Conservation (phyloP, 2,113 vertebrate genomes). For the Sula dactylatra region DNA sequence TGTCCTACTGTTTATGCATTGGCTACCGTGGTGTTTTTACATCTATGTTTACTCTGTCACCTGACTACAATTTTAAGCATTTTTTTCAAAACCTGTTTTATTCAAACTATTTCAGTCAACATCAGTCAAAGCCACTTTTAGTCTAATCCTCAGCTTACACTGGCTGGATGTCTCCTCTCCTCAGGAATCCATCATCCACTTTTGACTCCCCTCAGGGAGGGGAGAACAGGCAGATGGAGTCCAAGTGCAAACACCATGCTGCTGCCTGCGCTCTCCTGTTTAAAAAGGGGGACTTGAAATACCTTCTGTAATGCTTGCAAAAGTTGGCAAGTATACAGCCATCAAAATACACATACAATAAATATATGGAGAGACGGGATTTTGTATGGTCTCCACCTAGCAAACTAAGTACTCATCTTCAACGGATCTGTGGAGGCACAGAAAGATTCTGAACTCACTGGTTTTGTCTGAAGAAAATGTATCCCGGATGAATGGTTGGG, state of each 20-base stretch:
- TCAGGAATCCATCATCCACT: background rate
- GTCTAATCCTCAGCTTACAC: background rate
- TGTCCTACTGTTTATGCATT: conserved; percentile 17
- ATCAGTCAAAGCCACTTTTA: background rate
- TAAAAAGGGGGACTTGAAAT: background rate
- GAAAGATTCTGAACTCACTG: background rate
- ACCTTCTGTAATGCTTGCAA: background rate
- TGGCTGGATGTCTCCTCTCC: background rate
- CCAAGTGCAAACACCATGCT: rapidly evolving
- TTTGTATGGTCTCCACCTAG: background rate
- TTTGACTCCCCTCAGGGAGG: background rate
- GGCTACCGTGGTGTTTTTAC: background rate
- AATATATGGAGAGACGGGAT: background rate
- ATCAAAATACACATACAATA: background rate
- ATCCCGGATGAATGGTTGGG: background rate
- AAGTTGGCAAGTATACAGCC: background rate
- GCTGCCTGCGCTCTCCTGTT: background rate
- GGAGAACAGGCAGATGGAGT: background rate
- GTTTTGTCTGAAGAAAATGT: background rate
- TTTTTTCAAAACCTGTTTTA: background rate
- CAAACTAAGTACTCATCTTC: background rate
- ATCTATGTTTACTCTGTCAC: background rate
- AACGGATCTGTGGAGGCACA: background rate
- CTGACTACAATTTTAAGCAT: background rate
- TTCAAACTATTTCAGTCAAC: background rate